These are phyloP conservation scores for Catharus ustulatus DNA, from an alignment of 2,797 vertebrate species.

Conservation along the genomic window DNA sequence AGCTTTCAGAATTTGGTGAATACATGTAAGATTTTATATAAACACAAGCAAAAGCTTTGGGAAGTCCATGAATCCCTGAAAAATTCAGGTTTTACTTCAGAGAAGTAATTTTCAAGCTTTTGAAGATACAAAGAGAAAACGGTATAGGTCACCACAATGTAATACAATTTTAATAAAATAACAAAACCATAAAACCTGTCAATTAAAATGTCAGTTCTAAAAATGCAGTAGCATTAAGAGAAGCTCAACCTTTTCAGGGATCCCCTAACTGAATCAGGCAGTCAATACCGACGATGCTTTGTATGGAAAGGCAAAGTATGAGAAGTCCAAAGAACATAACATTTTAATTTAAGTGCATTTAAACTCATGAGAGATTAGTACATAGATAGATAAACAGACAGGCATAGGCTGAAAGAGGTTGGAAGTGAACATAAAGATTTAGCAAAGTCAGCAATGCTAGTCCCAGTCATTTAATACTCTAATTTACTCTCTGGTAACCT, in stretches of 20 bases:
- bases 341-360: not conserved
- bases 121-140: not conserved
- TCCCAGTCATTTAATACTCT: not conserved
- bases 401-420: not conserved
- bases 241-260: not conserved
- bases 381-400: accelerated
- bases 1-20: not conserved
- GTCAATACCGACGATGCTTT: not conserved
- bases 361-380: not conserved
- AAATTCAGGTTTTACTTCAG: not conserved
- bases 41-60: not conserved
- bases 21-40: not conserved
- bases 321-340: not conserved
- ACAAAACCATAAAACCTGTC: accelerated
- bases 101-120: not conserved
- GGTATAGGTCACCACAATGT: not conserved
- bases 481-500: not conserved
- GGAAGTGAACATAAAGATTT: not conserved
- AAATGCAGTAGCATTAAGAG: not conserved
- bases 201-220: not conserved
- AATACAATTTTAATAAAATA: not conserved
- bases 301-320: not conserved
- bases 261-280: not conserved
- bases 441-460: not conserved
- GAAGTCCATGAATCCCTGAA: not conserved